phyloP scores from a whole-genome alignment of 2,797 vertebrate species.

The Decapterus maruadsi region DNA sequence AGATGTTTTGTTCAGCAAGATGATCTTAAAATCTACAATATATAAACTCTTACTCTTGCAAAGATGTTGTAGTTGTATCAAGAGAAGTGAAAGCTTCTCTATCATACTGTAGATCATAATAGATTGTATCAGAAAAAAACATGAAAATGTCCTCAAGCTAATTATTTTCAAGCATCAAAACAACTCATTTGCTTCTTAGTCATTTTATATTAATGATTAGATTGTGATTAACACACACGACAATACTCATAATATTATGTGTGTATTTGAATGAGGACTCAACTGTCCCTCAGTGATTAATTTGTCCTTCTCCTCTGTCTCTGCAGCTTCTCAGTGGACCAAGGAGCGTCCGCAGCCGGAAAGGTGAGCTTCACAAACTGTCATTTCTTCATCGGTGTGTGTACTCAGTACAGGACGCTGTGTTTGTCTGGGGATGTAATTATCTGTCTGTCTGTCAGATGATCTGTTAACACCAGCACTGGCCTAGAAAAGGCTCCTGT shows the following conservation, averaged over 20 bases:
- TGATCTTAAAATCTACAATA: no score
- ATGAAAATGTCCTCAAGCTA: no score
- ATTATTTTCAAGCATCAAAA: no score
- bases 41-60: no score
- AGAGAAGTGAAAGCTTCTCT: no score
- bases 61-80: no score
- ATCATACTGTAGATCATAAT: no score
- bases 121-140: not conserved
- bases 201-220: not conserved
- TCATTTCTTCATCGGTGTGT: conserved; percentile 3
- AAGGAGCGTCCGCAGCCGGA: conserved; percentile 81
- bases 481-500: not conserved
- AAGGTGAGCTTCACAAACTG: conserved; percentile 77
- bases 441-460: conserved; percentile 1
- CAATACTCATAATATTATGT: not conserved
- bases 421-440: conserved; percentile 5
- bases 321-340: conserved; percentile 82
- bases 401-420: not conserved
- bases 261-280: not conserved
- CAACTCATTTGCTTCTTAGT: not conserved
- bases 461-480: conserved; percentile 2
- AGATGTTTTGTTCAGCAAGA: no score
- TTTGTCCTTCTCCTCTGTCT: conserved; percentile 45
- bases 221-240: not conserved
- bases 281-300: conserved; percentile 18